Conservation (phyloP, 2,888 invertebrate genomes). For the Ennomos fuscantarius region DNA sequence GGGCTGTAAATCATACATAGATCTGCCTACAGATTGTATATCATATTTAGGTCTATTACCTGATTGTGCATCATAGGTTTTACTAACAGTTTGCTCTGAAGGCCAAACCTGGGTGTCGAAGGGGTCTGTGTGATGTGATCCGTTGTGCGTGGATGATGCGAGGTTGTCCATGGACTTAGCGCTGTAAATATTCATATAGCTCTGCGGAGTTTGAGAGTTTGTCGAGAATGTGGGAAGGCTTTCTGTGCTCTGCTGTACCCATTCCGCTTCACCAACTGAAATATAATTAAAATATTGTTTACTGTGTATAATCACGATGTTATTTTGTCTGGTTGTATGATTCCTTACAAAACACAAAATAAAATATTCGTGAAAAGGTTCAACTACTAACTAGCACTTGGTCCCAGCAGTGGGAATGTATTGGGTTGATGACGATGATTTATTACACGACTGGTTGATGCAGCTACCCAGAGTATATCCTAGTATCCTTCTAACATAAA, state of each 20-base stretch:
- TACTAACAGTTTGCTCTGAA: slow-evolving; percentile 40
- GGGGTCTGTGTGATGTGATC: slow-evolving; percentile 22
- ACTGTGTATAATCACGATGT: too few species aligned
- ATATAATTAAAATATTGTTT: slow-evolving; percentile 26
- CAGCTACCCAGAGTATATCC: too few species aligned
- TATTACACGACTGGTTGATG: too few species aligned
- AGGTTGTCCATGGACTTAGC: slow-evolving; percentile 76
- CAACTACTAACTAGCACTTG: too few species aligned
- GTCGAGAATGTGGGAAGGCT: slow-evolving; percentile 65
- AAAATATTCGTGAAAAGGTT: too few species aligned
- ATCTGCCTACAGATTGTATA: slow-evolving; percentile 36
- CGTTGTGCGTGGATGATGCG: slow-evolving; percentile 39
- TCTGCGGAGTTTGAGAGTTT: slow-evolving; percentile 49
- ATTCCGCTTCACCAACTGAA: slow-evolving; percentile 65
- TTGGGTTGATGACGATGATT: too few species aligned
- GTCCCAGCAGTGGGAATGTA: too few species aligned
- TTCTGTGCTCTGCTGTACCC: slow-evolving; percentile 74
- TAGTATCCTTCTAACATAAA: too few species aligned
- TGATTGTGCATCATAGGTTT: slow-evolving; percentile 17
- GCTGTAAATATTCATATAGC: slow-evolving; percentile 61
- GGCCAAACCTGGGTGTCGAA: slow-evolving; percentile 60
- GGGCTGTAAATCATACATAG: slow-evolving; percentile 16
- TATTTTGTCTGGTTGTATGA: too few species aligned
- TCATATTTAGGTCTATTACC: slow-evolving; percentile 41
- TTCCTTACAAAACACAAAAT: too few species aligned